Evolutionary conservation across 2,113 vertebrate genomes (phyloP), one percentile per base, ranked within the genome.

Genomic region (Cyanistes caeruleus): DNA sequence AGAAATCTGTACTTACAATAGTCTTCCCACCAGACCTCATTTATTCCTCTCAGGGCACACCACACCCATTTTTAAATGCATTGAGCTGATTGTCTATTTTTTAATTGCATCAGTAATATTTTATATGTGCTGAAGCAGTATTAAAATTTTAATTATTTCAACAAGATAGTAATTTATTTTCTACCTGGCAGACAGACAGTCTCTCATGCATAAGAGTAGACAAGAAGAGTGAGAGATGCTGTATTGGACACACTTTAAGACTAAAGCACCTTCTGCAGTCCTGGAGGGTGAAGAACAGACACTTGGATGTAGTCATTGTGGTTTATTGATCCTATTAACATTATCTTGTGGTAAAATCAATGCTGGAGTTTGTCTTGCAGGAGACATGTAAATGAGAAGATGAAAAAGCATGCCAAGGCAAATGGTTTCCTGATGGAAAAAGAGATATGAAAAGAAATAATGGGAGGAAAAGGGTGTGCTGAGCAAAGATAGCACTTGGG

Each of bases 321-420:
- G 94, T 63, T 97, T 98, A 98, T 98, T 88, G 98, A 98, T 98
- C 96, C 89, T 98, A 98, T 98, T 98, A 98, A 97, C 97, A 96
- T 98, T 97, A 97, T 97, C 97, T 98, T 97, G 94, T 91, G 91
- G 96, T 94, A 81, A 97, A 96, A 98, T 98, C 97, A 73, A 98
- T 98, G 98, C 80, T 79, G 78, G 87, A 93, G 94, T 96, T 98
- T 96, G 97, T 94, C 97, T 98, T 97, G 87, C 75, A 97, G 97
- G 97, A 97, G 84, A 97, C 97, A 93, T 95, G 95, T 97, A 98
- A 98, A 97, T 96, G 95, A 97, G 96, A 95, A 80, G 96, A 95
- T 92, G 92, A 97, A 97, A 94, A 97, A 97, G 91, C 91, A 97
- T 87, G 88, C 81, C 94, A 92, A 96, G 82, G 87, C 76, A 96